Conservation (phyloP, 2,797 vertebrate genomes). For the Thalassophryne amazonica region DNA sequence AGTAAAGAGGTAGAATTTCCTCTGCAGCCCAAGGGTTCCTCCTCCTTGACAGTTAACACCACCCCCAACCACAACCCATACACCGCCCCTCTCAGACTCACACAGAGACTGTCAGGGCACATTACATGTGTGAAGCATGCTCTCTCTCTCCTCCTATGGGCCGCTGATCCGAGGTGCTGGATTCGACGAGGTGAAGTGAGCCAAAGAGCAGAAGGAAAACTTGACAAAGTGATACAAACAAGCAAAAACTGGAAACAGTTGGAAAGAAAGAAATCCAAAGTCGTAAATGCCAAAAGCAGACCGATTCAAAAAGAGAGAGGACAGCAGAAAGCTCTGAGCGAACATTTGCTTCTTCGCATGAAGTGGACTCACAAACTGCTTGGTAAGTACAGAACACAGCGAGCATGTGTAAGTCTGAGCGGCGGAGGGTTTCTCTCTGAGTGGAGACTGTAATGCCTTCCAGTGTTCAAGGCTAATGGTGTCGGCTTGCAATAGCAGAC, state of each 20-base stretch:
- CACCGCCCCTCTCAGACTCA: neutral
- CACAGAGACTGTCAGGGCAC: neutral
- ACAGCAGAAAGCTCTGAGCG: neutral
- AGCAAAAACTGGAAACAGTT: neutral
- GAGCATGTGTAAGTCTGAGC: conserved; percentile 1
- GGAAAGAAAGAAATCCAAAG: neutral
- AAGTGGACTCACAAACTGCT: conserved; percentile 1
- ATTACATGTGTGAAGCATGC: neutral
- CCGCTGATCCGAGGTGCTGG: neutral
- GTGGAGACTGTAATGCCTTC: conserved; percentile 4
- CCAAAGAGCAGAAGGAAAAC: neutral
- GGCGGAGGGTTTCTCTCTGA: neutral
- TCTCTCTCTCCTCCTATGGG: neutral
- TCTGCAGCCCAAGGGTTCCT: conserved; percentile 12
- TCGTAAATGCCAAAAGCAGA: neutral
- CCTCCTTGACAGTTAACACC: conserved; percentile 1
- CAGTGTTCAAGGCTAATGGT: conserved; percentile 6
- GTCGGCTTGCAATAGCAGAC: conserved; percentile 4
- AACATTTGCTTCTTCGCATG: neutral
- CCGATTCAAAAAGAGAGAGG: neutral
- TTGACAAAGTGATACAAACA: neutral
- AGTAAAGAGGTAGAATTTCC: neutral
- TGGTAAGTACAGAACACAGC: conserved; percentile 19
- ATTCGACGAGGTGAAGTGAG: neutral
- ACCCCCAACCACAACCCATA: neutral